These are phyloP conservation scores for Galerucella nymphaeae DNA, from an alignment of 2,888 invertebrate species.

Conservation along the genomic window DNA sequence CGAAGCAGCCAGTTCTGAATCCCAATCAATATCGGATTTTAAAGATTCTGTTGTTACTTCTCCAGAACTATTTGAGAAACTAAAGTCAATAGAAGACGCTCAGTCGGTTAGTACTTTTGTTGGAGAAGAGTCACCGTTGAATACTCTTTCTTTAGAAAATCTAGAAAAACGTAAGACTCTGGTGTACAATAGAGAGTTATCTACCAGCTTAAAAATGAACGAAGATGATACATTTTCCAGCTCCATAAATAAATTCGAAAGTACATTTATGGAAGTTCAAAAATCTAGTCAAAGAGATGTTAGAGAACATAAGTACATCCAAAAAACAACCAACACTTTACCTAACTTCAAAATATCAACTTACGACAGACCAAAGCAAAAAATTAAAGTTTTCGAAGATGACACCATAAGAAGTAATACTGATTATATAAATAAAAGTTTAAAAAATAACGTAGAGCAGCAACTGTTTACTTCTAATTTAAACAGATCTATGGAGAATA, in stretches of 20 bases:
- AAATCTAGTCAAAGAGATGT: slow-evolving; percentile 47
- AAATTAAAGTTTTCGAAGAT: slow-evolving; percentile 64
- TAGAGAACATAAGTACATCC: slow-evolving; percentile 27
- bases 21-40: slow-evolving; percentile 53
- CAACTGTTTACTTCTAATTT: slow-evolving; percentile 4
- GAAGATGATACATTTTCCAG: slow-evolving; percentile 50
- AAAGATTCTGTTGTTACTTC: slow-evolving; percentile 63
- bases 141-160: slow-evolving; percentile 61
- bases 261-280: slow-evolving; percentile 49
- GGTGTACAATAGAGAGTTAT: slow-evolving; percentile 63
- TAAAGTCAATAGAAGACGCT: slow-evolving; percentile 57
- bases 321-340: slow-evolving; percentile 51
- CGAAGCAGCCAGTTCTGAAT: slow-evolving; percentile 45
- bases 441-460: slow-evolving; percentile 38
- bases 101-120: slow-evolving; percentile 55
- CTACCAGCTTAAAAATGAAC: slow-evolving; percentile 63
- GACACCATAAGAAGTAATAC: slow-evolving; percentile 63
- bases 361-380: slow-evolving; percentile 62
- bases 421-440: slow-evolving; percentile 48
- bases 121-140: slow-evolving; percentile 57
- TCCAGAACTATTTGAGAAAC: slow-evolving; percentile 62
- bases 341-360: slow-evolving; percentile 65
- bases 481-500: slow-evolving; percentile 55
- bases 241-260: slow-evolving; percentile 50
- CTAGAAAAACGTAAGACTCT: slow-evolving; percentile 63